Evolutionary conservation across 2,113 vertebrate genomes (phyloP).

Genomic region (Siniperca chuatsi): DNA sequence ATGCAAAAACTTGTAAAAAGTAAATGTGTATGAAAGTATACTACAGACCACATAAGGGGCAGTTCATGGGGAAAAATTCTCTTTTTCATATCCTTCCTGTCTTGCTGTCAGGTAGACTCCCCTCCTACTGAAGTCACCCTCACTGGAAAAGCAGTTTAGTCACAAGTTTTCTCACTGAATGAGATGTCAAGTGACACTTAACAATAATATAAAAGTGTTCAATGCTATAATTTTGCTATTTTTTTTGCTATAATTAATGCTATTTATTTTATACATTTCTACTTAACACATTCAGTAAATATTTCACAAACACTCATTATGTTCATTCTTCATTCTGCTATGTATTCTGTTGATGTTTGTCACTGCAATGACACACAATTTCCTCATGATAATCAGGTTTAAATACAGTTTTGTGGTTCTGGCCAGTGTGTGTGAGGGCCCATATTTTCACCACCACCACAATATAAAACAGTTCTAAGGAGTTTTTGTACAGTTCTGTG

Average conservation of each 20-base stretch:
- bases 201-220: not conserved
- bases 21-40: not conserved
- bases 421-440: too few species aligned
- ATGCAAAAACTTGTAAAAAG: not conserved
- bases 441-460: too few species aligned
- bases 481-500: too few species aligned
- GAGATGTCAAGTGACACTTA: slow-evolving; percentile 1
- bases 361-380: not conserved
- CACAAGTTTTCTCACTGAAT: not conserved
- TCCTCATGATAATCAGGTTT: not conserved
- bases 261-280: not conserved
- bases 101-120: slow-evolving; percentile 4
- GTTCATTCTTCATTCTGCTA: not conserved
- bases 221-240: not conserved
- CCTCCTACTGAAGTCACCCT: slow-evolving; percentile 22
- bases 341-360: not conserved
- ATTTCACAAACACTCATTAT: not conserved
- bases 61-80: not conserved
- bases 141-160: slow-evolving; percentile 27
- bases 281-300: not conserved
- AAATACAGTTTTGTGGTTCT: too few species aligned
- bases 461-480: too few species aligned
- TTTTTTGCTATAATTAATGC: too few species aligned
- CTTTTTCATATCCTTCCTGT: slow-evolving; percentile 4
- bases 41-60: not conserved